These are phyloP conservation scores for Euthynnus affinis DNA, from an alignment of 2,797 vertebrate species.

Conservation along the genomic window DNA sequence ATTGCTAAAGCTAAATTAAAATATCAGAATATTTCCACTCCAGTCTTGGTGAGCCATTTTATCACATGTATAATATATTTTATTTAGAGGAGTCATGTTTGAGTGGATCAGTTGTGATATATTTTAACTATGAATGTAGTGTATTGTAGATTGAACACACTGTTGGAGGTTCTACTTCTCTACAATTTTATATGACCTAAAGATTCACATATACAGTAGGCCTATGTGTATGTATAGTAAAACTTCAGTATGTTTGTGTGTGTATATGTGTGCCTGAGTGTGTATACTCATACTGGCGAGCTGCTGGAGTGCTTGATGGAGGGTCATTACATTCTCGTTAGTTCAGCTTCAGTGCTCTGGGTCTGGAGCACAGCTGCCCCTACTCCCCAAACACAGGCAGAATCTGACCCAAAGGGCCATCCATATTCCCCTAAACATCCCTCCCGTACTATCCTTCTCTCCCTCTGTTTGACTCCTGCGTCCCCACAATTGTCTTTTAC, in stretches of 20 bases:
- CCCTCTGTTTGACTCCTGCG: constrained; percentile 52
- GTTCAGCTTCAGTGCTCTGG: constrained; percentile 77
- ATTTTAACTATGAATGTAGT: too few species aligned
- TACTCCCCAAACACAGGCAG: constrained; percentile 58
- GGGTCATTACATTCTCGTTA: constrained; percentile 80
- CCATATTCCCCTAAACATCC: constrained; percentile 24
- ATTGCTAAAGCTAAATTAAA: not conserved
- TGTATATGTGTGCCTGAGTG: constrained; percentile 11
- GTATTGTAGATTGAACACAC: too few species aligned
- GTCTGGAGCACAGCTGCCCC: constrained; percentile 74
- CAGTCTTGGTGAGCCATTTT: not conserved
- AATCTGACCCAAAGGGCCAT: constrained; percentile 57
- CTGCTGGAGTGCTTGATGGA: constrained; percentile 65
- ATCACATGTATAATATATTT: not conserved
- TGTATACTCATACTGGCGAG: constrained; percentile 25
- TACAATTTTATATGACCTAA: not conserved
- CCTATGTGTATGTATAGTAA: constrained; percentile 17
- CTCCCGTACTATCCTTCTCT: constrained; percentile 24
- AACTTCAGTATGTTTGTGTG: constrained; percentile 31
- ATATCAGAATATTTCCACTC: not conserved
- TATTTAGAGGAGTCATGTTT: not conserved
- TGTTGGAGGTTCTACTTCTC: not conserved
- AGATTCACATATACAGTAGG: not conserved
- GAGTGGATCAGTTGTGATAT: not conserved
- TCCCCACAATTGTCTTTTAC: constrained; percentile 39